Conservation (phyloP, 2,113 vertebrate species). For the Mola mola region DNA sequence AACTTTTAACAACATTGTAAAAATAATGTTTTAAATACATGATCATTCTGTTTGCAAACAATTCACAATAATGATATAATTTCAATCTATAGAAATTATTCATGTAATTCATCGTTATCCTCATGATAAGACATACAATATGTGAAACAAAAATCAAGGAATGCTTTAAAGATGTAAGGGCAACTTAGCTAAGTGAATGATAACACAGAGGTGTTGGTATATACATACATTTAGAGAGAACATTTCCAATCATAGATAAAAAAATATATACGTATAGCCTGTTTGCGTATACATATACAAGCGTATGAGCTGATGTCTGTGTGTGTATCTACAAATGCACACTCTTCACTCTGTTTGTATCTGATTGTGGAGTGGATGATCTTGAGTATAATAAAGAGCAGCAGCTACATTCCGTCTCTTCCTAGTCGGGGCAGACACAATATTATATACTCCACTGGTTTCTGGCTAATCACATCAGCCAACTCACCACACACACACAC, state of each 20-base stretch:
- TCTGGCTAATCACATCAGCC: constrained; percentile 74
- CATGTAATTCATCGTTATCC: too few species aligned
- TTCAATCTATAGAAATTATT: too few species aligned
- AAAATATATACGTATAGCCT: background rate
- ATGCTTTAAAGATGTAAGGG: too few species aligned
- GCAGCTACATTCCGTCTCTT: constrained; percentile 61
- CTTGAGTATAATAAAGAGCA: constrained; percentile 63
- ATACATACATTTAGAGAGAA: background rate
- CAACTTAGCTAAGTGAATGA: too few species aligned
- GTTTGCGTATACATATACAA: background rate
- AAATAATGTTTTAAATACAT: too few species aligned
- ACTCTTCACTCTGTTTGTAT: constrained; percentile 26
- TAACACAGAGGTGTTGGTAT: background rate
- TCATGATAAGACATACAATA: background rate
- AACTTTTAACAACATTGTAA: too few species aligned
- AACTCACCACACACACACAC: constrained; percentile 37
- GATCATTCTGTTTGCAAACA: too few species aligned
- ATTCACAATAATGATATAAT: too few species aligned
- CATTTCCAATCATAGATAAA: background rate
- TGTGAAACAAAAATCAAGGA: too few species aligned
- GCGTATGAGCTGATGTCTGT: constrained; percentile 10
- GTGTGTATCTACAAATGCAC: constrained; percentile 12
- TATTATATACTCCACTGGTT: constrained; percentile 75
- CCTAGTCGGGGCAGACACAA: constrained; percentile 58
- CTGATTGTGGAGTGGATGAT: constrained; percentile 47